These are phyloP conservation scores for Danaus melanippus DNA, from an alignment of 1,140 invertebrate genomes.

Conservation along the genomic window DNA sequence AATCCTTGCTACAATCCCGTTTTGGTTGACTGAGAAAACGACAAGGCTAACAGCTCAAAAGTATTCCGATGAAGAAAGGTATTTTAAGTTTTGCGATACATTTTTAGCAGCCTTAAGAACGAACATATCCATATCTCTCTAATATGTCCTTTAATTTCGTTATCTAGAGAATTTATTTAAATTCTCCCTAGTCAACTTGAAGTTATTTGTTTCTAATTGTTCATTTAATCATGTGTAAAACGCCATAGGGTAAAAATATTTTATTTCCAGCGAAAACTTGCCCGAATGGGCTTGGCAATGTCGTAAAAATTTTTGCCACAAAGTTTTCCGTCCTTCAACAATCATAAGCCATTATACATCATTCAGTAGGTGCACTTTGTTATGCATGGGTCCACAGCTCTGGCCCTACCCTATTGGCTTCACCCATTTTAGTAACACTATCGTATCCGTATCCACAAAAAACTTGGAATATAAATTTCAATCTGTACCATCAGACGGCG, in stretches of 20 bases:
- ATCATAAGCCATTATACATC: conserved; percentile 25
- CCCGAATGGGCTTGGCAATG: conserved; percentile 35
- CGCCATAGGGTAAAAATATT: not conserved
- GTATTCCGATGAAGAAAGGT: too few relatives aligned
- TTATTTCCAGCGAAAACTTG: conserved; percentile 2
- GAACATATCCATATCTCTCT: too few relatives aligned
- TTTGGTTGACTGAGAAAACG: too few relatives aligned
- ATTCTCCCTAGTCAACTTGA: too few relatives aligned
- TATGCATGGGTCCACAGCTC: conserved; percentile 69
- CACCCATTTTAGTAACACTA: conserved; percentile 56
- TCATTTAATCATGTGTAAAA: too few relatives aligned
- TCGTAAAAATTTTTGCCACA: conserved; percentile 35
- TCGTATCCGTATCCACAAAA: conserved; percentile 39
- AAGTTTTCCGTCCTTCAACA: conserved; percentile 21
- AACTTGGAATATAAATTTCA: conserved; percentile 65
- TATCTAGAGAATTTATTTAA: too few relatives aligned
- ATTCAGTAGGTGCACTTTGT: conserved; percentile 59
- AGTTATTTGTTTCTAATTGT: too few relatives aligned
- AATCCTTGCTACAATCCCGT: too few relatives aligned
- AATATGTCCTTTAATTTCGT: too few relatives aligned
- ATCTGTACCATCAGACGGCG: conserved; percentile 42
- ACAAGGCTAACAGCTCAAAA: too few relatives aligned
- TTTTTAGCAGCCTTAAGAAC: too few relatives aligned
- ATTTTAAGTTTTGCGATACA: too few relatives aligned
- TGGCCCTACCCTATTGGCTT: conserved; percentile 73